Base-by-base conservation (phyloP, 2,113 vertebrate species). In the Lepisosteus osseus region DNA sequence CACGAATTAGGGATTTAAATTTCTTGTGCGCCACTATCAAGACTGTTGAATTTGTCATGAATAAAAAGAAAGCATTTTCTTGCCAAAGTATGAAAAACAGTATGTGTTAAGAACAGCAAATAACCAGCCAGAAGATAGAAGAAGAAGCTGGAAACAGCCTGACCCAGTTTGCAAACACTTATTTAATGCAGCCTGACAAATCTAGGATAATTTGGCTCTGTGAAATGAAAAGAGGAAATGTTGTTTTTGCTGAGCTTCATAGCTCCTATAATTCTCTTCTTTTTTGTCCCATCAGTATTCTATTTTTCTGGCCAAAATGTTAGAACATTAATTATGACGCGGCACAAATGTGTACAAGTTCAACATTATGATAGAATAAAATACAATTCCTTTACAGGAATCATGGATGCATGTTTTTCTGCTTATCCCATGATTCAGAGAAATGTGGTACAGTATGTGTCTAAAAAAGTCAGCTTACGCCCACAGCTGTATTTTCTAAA, bases 121-220 rank as follows among this genome's bases (percentile, higher is more conserved):
- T 7, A 67, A 71, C 3, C 45, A 51, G 45, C 64, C 61, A 63
- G 13, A 64, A 42, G 61, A 11, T 12, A 42, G 65, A 51, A 51
- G 47, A 51, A 51, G 29, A 54, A n/a, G 42, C 14, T n/a, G 73
- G 72, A 71, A 67, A 0, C 70, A 73, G 70, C 68, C 47, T 77
- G 78, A 63, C 75, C 69, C 67, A 79, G 70, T 76, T 72, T 72
- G 63, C 59, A 57, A 65, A 67, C n/a, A 51, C 54, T 67, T 67
- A 59, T 42, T 40, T 54, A 70, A 79, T 43, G 55, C 47, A 65
- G 69, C 51, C 17, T 61, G 63, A 61, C 55, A 75, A 41, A 75
- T 66, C 54, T 65, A 45, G 44, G 44, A 51, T 65, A 14, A 70
- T 66, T 51, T 61, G 54, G 1, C 7, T 12, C 44, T 61, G 44